These are phyloP conservation scores for Sebastes matsubarae DNA, from an alignment of 2,797 vertebrate genomes.

Conservation along the genomic window DNA sequence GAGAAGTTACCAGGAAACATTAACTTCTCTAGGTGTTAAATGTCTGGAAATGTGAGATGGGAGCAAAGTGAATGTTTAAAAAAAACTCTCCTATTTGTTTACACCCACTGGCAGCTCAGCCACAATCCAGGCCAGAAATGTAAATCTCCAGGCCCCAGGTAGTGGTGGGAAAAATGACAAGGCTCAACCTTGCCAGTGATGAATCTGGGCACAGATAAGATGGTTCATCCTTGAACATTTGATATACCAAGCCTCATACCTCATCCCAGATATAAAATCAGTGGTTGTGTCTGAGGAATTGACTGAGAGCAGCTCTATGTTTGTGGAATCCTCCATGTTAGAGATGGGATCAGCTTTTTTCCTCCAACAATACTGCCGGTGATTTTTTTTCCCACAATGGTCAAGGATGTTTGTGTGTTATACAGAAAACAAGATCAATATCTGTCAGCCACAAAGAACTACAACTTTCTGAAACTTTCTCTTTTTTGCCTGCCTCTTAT, in stretches of 20 bases:
- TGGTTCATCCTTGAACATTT: constrained; percentile 71
- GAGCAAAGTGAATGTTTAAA: constrained; percentile 37
- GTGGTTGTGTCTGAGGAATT: constrained; percentile 57
- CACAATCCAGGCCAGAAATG: constrained; percentile 59
- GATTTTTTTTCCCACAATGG: not conserved
- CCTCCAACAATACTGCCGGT: not conserved
- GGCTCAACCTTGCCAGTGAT: constrained; percentile 65
- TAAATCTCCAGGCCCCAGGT: constrained; percentile 66
- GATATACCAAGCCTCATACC: constrained; percentile 44
- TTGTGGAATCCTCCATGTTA: constrained; percentile 23
- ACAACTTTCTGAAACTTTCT: constrained; percentile 15
- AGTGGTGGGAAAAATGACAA: constrained; percentile 50
- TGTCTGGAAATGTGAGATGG: constrained; percentile 41
- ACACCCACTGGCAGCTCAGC: constrained; percentile 53
- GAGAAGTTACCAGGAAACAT: constrained; percentile 45
- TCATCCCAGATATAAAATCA: constrained; percentile 59
- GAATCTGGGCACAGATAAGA: constrained; percentile 64
- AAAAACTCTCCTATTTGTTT: constrained; percentile 49
- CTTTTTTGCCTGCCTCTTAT: not conserved
- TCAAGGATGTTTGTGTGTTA: constrained; percentile 35
- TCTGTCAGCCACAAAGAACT: constrained; percentile 43
- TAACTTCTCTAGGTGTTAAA: constrained; percentile 53
- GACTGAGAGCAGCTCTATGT: constrained; percentile 48
- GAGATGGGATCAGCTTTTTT: constrained; percentile 37
- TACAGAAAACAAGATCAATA: constrained; percentile 41